Conservation (phyloP, 2,797 vertebrate genomes). For the Prunella strophiata region DNA sequence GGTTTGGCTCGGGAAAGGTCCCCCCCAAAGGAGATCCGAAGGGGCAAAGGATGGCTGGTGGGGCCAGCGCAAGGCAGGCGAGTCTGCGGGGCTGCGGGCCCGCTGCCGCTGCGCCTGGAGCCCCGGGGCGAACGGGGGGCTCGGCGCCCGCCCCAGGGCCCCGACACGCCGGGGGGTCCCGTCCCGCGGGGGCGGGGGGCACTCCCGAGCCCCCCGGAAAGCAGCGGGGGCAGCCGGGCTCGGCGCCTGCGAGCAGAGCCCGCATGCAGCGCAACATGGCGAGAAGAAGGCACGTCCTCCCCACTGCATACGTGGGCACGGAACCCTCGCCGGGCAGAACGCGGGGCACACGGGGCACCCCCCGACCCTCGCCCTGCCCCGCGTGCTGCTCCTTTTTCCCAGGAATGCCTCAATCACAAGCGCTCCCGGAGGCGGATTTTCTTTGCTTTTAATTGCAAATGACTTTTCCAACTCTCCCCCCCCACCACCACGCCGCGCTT, state of each 20-base stretch:
- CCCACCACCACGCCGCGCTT: background rate
- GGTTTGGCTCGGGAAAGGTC: background rate
- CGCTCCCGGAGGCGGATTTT: conserved; percentile 10
- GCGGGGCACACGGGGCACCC: background rate
- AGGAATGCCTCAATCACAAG: conserved; percentile 34
- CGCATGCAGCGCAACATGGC: conserved; percentile 90
- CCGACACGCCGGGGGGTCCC: background rate
- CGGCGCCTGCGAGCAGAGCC: conserved; percentile 12
- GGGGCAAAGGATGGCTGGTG: background rate
- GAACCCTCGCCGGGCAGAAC: conserved; percentile 73
- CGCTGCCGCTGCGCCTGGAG: background rate
- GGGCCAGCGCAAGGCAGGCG: background rate
- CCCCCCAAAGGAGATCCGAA: background rate
- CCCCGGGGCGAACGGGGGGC: background rate
- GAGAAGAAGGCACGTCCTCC: conserved; percentile 76
- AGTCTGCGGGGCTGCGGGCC: background rate
- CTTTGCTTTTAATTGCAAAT: conserved; percentile 33
- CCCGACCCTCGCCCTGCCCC: background rate
- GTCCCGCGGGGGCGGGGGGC: background rate
- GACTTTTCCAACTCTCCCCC: background rate
- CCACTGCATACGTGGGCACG: conserved; percentile 92
- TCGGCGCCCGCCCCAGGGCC: background rate
- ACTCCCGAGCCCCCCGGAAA: background rate
- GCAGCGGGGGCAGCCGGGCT: background rate
- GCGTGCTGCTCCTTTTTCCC: conserved; percentile 10